Percentiles rank a stretch among this genome's conserved stretches.
These are phyloP conservation scores for Clanis bilineata DNA, from an alignment of 2,888 invertebrate genomes.

Conservation along the genomic window DNA sequence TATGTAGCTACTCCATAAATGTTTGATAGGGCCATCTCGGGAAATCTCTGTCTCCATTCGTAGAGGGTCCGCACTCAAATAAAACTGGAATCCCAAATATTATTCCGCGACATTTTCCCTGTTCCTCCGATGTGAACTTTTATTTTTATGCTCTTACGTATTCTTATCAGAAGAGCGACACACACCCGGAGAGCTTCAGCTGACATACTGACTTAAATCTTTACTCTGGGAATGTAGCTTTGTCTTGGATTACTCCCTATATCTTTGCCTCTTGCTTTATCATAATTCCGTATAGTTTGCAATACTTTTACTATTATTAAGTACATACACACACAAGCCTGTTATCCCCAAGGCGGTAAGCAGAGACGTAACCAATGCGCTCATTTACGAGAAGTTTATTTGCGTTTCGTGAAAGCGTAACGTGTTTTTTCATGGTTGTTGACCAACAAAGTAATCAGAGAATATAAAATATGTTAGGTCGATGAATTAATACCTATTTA, in stretches of 20 bases:
- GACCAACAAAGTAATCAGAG: too few relatives aligned
- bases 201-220: conserved; percentile 76
- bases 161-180: conserved; percentile 79
- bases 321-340: too few relatives aligned
- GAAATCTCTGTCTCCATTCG: conserved; percentile 81
- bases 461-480: too few relatives aligned
- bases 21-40: conserved; percentile 82
- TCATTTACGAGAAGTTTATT: too few relatives aligned
- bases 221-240: conserved; percentile 60
- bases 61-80: conserved; percentile 80
- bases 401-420: too few relatives aligned
- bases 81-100: conserved; percentile 81
- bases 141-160: conserved; percentile 81
- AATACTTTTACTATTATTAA: neutral
- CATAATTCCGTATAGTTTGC: neutral
- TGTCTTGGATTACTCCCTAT: conserved; percentile 59
- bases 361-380: too few relatives aligned
- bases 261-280: conserved; percentile 29
- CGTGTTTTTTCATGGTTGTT: too few relatives aligned
- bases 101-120: conserved; percentile 79
- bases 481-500: neutral
- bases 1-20: conserved; percentile 81
- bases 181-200: conserved; percentile 72
- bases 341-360: too few relatives aligned
- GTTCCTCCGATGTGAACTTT: conserved; percentile 79